phyloP scores from a whole-genome alignment of 2,888 invertebrate species.

The Tholera decimalis region DNA sequence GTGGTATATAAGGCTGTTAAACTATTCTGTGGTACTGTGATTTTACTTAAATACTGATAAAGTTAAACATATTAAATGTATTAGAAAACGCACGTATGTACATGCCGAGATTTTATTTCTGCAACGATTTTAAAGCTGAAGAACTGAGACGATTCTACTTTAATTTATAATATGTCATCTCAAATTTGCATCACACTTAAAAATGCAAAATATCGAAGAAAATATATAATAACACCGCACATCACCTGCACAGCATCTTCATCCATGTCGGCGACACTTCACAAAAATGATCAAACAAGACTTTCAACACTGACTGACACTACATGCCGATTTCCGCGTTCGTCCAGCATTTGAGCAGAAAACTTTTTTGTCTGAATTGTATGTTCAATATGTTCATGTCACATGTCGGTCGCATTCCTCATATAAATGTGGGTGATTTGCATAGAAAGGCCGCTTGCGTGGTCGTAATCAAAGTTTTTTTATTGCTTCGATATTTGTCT shows the following conservation, averaged over 20 bases:
- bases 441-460: constrained; percentile 78
- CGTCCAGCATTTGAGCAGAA: constrained; percentile 73
- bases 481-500: constrained; percentile 54
- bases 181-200: neutral
- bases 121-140: neutral
- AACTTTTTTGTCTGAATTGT: constrained; percentile 81
- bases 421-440: constrained; percentile 77
- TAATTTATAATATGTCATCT: neutral
- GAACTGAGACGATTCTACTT: no score
- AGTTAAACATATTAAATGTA: no score
- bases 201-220: neutral
- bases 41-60: no score
- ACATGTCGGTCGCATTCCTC: constrained; percentile 77
- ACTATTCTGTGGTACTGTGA: neutral
- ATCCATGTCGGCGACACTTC: constrained; percentile 62
- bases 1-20: neutral
- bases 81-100: no score
- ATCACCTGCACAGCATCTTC: constrained; percentile 70
- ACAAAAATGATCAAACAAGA: constrained; percentile 32
- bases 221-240: neutral
- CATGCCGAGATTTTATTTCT: neutral
- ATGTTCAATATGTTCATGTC: constrained; percentile 73
- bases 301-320: constrained; percentile 18
- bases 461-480: constrained; percentile 65
- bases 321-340: constrained; percentile 57